Base-by-base conservation (phyloP, 2,797 vertebrate species). In the Cyclura pinguis region DNA sequence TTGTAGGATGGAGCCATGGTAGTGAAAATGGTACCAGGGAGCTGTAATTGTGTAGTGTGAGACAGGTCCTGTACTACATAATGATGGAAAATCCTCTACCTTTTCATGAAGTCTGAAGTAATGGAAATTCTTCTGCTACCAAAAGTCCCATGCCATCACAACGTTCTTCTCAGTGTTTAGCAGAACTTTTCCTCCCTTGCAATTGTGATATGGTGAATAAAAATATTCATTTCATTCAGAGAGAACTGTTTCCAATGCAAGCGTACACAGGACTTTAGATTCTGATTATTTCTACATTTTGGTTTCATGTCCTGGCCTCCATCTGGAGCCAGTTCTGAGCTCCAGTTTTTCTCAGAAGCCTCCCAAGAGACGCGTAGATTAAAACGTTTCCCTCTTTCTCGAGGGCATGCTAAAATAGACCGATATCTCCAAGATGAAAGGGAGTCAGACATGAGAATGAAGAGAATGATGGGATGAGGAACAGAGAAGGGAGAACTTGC, bases 351-450 rank as follows among this genome's bases (percentile, higher is more conserved):
- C 35, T 89, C 47, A 77, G 93, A 93, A 32, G 2, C 64, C 42
- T 83, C 85, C 76, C 85, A 14, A 24, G 85, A 89, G 90, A 93
- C 69, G 86, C 8, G 18, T 73, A 94, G 92, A 77, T 94, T 92
- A 72, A 94, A 90, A 69, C 92, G 91, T 92, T 91, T 91, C 93
- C 80, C 93, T 82, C 69, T 89, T 91, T 82, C 88, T 96, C 67
- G 22, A 88, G 92, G 94, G 87, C 47, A 95, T 86, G 89, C 88
- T 78, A 90, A 93, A 96, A 93, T 22, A 93, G 95, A 82, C 92
- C 90, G 94, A 89, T 92, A 92, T 94, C 95, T 94, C 90, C 92
- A 95, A 93, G 94, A 93, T 73, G 93, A 95, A 93, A 96, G 92
- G 91, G 92, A 93, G 94, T 93, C 91, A 50, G 73, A 55, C 29